phyloP scores from a whole-genome alignment of 2,888 invertebrate species.

The Caenorhabditis japonica region DNA sequence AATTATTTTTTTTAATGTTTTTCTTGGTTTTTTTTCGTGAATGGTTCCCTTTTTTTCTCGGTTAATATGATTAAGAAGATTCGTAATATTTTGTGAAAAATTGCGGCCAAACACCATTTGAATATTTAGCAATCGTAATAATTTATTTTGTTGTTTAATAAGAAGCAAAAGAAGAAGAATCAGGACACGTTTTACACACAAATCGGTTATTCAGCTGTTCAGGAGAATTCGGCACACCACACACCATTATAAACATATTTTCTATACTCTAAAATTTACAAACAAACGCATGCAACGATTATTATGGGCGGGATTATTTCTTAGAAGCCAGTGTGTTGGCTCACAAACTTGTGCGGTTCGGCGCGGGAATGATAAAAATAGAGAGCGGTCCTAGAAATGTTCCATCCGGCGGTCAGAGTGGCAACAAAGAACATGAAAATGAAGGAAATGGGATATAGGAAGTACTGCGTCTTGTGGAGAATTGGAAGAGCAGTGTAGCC shows the following conservation, averaged over 20 bases:
- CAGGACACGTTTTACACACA: constrained; percentile 37
- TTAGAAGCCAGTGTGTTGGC: constrained; percentile 18
- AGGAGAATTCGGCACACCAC: constrained; percentile 31
- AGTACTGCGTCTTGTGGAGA: constrained; percentile 87
- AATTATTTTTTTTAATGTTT: no score
- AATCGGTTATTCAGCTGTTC: constrained; percentile 23
- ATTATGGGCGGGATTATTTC: neutral
- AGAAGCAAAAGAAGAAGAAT: constrained; percentile 7
- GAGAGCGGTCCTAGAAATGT: constrained; percentile 81
- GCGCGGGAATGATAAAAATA: constrained; percentile 74
- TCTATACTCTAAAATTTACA: constrained; percentile 26
- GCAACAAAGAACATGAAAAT: constrained; percentile 86
- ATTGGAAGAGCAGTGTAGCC: constrained; percentile 94
- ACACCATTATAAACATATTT: constrained; percentile 11
- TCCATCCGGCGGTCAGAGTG: constrained; percentile 86
- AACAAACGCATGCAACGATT: neutral
- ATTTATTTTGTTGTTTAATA: constrained; percentile 2
- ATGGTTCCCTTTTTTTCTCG: no score
- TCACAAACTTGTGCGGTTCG: constrained; percentile 54
- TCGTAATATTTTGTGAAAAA: no score
- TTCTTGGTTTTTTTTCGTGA: no score
- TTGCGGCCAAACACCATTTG: no score
- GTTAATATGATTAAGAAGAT: no score
- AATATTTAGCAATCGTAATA: no score
- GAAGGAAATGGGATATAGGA: constrained; percentile 88